Conservation (phyloP, 2,888 invertebrate species). For the Eulithis prunata region DNA sequence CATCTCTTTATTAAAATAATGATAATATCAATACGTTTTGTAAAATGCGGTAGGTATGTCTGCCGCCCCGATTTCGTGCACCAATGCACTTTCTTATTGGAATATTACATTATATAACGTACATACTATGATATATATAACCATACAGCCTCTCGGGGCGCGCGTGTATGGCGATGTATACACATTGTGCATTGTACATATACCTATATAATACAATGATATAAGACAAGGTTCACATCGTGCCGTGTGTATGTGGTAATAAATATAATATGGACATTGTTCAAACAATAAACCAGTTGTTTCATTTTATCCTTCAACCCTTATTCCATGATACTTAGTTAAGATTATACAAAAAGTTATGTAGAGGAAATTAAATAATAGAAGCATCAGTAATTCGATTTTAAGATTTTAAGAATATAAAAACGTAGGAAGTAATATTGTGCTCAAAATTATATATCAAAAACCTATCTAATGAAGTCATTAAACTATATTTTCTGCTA, state of each 20-base stretch:
- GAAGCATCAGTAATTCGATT: conserved; percentile 19
- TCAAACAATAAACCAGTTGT: conserved; percentile 87
- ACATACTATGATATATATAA: conserved; percentile 85
- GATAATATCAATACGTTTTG: conserved; percentile 83
- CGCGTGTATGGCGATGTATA: conserved; percentile 88
- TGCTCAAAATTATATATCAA: too few relatives aligned
- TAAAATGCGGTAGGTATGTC: conserved; percentile 81
- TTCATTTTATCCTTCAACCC: conserved; percentile 64
- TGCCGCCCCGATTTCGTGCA: conserved; percentile 84
- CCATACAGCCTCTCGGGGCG: conserved; percentile 85
- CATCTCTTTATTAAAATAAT: conserved; percentile 84
- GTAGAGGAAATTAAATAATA: too few relatives aligned
- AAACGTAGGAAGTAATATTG: too few relatives aligned
- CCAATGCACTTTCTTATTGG: conserved; percentile 85
- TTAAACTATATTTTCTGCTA: too few relatives aligned
- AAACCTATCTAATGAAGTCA: too few relatives aligned
- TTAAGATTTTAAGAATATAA: neutral
- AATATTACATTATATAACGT: conserved; percentile 85
- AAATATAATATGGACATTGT: conserved; percentile 95
- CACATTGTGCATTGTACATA: conserved; percentile 90
- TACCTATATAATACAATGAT: conserved; percentile 89
- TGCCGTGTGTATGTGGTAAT: conserved; percentile 95
- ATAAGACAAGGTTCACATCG: conserved; percentile 95
- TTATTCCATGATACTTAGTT: conserved; percentile 34
- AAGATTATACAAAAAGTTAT: too few relatives aligned